A percentile compares a stretch with the other conserved stretches of the same genome.
phyloP scores from a whole-genome alignment of 2,797 vertebrate genomes.

The Periparus ater region DNA sequence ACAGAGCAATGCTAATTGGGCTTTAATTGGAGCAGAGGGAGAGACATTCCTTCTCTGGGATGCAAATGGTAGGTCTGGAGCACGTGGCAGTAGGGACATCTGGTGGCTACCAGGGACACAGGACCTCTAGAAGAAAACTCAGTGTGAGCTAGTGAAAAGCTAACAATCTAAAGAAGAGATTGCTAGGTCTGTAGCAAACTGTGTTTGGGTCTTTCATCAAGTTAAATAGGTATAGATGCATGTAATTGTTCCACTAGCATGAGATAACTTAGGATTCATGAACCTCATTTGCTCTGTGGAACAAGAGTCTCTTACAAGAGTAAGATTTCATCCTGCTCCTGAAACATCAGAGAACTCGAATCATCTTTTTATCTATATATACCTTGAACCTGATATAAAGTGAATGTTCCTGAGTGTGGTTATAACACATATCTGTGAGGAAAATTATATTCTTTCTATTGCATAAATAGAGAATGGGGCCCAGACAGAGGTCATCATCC shows the following conservation, averaged over 20 bases:
- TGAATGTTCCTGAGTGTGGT: background rate
- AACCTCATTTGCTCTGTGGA: background rate
- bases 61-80: background rate
- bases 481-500: background rate
- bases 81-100: conserved; percentile 58
- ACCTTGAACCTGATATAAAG: background rate
- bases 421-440: background rate
- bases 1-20: background rate
- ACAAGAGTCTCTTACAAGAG: background rate
- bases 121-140: background rate
- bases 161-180: background rate
- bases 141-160: background rate
- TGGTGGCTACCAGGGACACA: conserved; percentile 55
- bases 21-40: background rate
- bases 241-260: background rate
- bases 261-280: background rate
- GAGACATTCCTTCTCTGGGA: background rate
- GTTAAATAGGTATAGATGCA: background rate
- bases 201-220: background rate
- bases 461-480: background rate
- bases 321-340: background rate
- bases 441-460: background rate
- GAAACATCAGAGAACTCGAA: background rate
- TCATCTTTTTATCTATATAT: background rate
- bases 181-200: background rate